Evolutionary conservation across 2,797 vertebrate species (phyloP), one percentile per base, ranked within the genome.

Genomic region (Falco rusticolus): DNA sequence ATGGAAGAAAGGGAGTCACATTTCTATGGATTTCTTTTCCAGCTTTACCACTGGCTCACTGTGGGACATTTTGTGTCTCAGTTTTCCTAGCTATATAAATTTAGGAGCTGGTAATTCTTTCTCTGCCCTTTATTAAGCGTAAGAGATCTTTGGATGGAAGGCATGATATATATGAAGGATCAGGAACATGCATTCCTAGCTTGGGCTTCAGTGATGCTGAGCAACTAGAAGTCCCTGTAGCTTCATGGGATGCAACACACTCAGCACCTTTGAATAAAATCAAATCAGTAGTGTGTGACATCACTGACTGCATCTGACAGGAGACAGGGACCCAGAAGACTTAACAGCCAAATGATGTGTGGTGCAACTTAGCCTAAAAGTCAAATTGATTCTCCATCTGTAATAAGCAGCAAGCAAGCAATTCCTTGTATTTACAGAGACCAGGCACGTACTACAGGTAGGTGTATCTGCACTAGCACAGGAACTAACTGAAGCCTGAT

Each of bases 141-240:
- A 54, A 53, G 50, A 50, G 31, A 20, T 54, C 50, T 85, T 78
- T 48, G 31, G 51, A 24, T 26, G 37, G 63, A 64, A 87, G 60
- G 45, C 53, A 43, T 0, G 0, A 19, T 16, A 50, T 2, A 16
- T 1, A 0, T 2, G 2, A 75, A 54, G 28, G 59, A 61, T 9
- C 34, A 15, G 54, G 50, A 72, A 70, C 43, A 9, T 8, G 17
- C 21, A 51, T 65, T 50, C 21, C 48, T 51, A 43, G 59, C 18
- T 41, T 31, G 13, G 37, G 22, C 54, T 81, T 63, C 65, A 72
- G 54, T 33, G 41, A 59, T 26, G 28, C 45, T 22, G 69, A 84
- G 63, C 54, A 74, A 22, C 72, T 14, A 1, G 5, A 47, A 65
- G 59, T 29, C 53, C 29, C n/a, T 56, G 33, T 29, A 56, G 43